A percentile compares a stretch with the other conserved stretches of the same genome.
phyloP scores from a whole-genome alignment of 2,888 invertebrate species.

The Drosophila niveifrons region DNA sequence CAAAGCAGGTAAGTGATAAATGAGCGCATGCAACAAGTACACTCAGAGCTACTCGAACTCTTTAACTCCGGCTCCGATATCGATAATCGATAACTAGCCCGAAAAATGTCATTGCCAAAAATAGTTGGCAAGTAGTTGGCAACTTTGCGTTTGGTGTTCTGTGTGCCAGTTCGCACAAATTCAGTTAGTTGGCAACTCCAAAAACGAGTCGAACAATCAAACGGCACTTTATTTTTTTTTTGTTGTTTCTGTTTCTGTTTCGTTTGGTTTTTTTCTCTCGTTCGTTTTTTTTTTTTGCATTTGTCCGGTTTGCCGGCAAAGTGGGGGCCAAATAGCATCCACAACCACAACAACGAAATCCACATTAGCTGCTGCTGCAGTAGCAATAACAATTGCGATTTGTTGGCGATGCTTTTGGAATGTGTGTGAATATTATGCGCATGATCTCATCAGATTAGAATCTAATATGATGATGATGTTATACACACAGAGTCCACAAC shows the following conservation, averaged over 20 bases:
- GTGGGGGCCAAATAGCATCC: constrained; percentile 5
- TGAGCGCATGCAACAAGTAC: constrained; percentile 9
- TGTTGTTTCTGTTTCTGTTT: background rate
- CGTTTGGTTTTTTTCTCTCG: too few relatives aligned
- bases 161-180: constrained; percentile 10
- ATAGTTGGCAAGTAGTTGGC: background rate
- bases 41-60: too few relatives aligned
- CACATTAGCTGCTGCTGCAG: too few relatives aligned
- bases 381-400: too few relatives aligned
- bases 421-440: constrained; percentile 20
- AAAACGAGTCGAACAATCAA: constrained; percentile 1
- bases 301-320: constrained; percentile 38
- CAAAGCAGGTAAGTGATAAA: constrained; percentile 41
- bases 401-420: constrained; percentile 21
- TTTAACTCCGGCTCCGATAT: constrained; percentile 17
- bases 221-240: constrained; percentile 6
- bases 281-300: constrained; percentile 16
- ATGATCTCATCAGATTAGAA: constrained; percentile 22
- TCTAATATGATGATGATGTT: too few relatives aligned
- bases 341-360: background rate
- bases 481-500: background rate
- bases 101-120: constrained; percentile 53
- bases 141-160: background rate
- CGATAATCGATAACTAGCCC: constrained; percentile 39
- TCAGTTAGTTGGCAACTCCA: constrained; percentile 11